Conservation (phyloP, 2,888 invertebrate species). For the Saturnia japonica region DNA sequence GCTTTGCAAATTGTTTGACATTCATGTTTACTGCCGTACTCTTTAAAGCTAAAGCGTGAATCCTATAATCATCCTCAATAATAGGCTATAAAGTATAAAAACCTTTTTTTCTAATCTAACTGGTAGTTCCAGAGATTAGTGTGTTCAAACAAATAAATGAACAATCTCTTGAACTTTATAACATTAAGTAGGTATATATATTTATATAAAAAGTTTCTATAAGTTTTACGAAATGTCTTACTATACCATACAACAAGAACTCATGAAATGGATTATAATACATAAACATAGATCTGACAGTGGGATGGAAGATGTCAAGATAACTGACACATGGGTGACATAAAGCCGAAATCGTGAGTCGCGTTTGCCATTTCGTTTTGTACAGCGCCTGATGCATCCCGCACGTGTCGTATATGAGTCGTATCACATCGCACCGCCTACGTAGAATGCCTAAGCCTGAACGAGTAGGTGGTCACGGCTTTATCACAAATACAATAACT, state of each 20-base stretch:
- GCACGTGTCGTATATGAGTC: constrained; percentile 10
- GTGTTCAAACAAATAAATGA: too few species aligned
- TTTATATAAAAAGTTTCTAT: not conserved
- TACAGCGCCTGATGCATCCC: constrained; percentile 7
- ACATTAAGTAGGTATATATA: not conserved
- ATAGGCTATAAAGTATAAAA: too few species aligned
- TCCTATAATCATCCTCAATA: too few species aligned
- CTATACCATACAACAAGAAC: not conserved
- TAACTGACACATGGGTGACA: constrained; percentile 14
- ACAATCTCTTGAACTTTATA: too few species aligned
- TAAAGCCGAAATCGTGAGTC: constrained; percentile 12
- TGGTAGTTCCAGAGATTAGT: too few species aligned
- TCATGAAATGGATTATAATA: constrained; percentile 2
- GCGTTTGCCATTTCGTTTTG: constrained; percentile 9
- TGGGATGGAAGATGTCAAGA: constrained; percentile 14
- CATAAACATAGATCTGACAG: constrained; percentile 12
- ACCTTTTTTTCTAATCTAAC: too few species aligned
- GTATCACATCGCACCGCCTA: constrained; percentile 10
- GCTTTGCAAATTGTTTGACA: too few species aligned
- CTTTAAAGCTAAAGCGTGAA: too few species aligned
- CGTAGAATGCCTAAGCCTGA: constrained; percentile 11
- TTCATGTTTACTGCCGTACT: too few species aligned
- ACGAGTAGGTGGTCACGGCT: constrained; percentile 69
- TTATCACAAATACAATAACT: constrained; percentile 66
- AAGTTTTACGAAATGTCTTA: not conserved